Conservation (phyloP, 2,113 vertebrate genomes). For the Dicaeum eximium region DNA sequence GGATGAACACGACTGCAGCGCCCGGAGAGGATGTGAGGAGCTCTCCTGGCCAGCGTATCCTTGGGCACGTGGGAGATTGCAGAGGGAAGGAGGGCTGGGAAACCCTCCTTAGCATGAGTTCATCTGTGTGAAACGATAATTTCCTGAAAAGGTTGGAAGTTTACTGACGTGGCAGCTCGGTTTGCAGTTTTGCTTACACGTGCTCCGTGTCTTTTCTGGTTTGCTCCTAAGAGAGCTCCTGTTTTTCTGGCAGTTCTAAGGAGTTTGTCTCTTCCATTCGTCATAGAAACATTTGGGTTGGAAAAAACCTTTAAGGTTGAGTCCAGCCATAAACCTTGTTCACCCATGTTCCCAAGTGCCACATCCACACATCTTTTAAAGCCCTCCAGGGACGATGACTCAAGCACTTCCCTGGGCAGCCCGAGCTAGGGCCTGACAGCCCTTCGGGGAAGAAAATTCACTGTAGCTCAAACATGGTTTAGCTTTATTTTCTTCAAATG, state of each 20-base stretch:
- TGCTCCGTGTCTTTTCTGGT: not conserved
- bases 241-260: not conserved
- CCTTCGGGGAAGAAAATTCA: not conserved
- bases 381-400: not conserved
- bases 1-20: conserved; percentile 90
- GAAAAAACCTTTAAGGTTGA: not conserved
- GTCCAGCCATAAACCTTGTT: not conserved
- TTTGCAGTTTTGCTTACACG: not conserved
- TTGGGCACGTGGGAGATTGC: not conserved
- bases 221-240: not conserved
- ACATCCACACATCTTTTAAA: accelerated
- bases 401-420: not conserved
- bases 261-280: not conserved
- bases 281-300: not conserved
- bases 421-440: not conserved
- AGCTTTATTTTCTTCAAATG: not conserved
- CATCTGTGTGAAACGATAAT: not conserved
- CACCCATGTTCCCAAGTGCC: not conserved
- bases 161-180: not conserved
- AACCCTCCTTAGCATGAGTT: not conserved
- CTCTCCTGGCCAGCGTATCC: conserved; percentile 91
- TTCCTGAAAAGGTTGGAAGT: not conserved
- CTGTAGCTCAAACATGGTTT: not conserved
- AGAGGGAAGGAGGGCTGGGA: not conserved
- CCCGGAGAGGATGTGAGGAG: conserved; percentile 85